These are phyloP conservation scores for Noturus placidus DNA, from an alignment of 2,113 vertebrate genomes.

Conservation along the genomic window DNA sequence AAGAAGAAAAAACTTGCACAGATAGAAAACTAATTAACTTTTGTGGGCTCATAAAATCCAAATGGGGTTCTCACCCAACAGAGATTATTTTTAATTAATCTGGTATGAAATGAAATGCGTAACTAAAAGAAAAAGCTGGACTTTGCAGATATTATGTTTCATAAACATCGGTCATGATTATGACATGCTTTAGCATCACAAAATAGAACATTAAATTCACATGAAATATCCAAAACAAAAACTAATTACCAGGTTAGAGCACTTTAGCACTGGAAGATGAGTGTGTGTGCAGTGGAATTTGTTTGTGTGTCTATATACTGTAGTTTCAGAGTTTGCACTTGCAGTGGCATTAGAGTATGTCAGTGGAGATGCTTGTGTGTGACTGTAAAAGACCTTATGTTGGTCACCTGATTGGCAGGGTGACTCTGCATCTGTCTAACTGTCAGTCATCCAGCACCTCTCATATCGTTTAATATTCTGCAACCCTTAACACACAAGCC, in stretches of 20 bases:
- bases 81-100: slow-evolving; percentile 56
- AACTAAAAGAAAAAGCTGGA: slow-evolving; percentile 51
- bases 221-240: slow-evolving; percentile 41
- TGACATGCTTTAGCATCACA: slow-evolving; percentile 48
- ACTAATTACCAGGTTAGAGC: slow-evolving; percentile 12
- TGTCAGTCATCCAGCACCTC: slow-evolving; percentile 70
- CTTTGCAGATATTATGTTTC: slow-evolving; percentile 45
- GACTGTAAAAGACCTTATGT: slow-evolving; percentile 52
- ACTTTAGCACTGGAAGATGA: not conserved
- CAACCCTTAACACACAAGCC: slow-evolving; percentile 62
- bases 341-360: slow-evolving; percentile 9
- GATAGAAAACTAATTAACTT: slow-evolving; percentile 61
- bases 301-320: not conserved
- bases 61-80: slow-evolving; percentile 46
- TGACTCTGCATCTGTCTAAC: slow-evolving; percentile 70
- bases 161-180: slow-evolving; percentile 50
- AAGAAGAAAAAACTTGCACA: slow-evolving; percentile 26
- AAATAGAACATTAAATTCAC: slow-evolving; percentile 43
- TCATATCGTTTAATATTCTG: slow-evolving; percentile 71
- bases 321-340: slow-evolving; percentile 9
- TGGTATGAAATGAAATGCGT: slow-evolving; percentile 51
- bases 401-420: slow-evolving; percentile 75
- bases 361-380: slow-evolving; percentile 30
- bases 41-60: slow-evolving; percentile 49
- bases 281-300: slow-evolving; percentile 13